Evolutionary conservation across 2,797 vertebrate genomes (phyloP).

Genomic region (Graptemys geographica): DNA sequence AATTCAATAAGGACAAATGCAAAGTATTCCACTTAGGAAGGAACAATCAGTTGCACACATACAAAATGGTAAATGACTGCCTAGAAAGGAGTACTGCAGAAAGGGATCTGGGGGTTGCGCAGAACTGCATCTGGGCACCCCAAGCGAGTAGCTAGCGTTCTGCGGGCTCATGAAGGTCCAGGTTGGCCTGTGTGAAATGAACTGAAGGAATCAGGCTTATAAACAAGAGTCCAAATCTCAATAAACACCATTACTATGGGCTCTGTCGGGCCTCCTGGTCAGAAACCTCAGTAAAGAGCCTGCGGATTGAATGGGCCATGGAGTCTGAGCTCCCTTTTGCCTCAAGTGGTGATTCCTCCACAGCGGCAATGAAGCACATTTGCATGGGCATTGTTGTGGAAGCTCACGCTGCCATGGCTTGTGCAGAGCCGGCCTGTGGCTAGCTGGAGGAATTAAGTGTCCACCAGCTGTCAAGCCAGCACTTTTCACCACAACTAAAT

Average conservation of each 20-base stretch:
- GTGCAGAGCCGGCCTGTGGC: background rate
- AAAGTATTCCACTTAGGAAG: too few relatives aligned
- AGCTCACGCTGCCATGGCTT: background rate
- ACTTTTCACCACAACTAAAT: background rate
- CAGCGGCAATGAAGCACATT: background rate
- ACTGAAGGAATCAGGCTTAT: too few relatives aligned
- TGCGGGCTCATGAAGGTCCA: too few relatives aligned
- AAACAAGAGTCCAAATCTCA: too few relatives aligned
- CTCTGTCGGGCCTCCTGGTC: background rate
- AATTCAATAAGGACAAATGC: too few relatives aligned
- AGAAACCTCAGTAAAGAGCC: background rate
- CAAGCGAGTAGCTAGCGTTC: too few relatives aligned
- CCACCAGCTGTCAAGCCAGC: background rate
- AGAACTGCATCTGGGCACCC: too few relatives aligned
- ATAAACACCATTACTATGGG: background rate
- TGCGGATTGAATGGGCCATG: background rate
- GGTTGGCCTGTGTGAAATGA: too few relatives aligned
- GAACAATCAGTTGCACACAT: too few relatives aligned
- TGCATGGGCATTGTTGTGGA: background rate
- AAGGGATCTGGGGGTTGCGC: too few relatives aligned
- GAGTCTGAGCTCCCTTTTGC: background rate
- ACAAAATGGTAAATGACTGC: too few relatives aligned
- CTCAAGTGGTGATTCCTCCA: background rate
- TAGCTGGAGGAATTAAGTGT: background rate
- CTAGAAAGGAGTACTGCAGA: too few relatives aligned